Conservation (phyloP, 2,113 vertebrate species). For the Uropsilus gracilis region DNA sequence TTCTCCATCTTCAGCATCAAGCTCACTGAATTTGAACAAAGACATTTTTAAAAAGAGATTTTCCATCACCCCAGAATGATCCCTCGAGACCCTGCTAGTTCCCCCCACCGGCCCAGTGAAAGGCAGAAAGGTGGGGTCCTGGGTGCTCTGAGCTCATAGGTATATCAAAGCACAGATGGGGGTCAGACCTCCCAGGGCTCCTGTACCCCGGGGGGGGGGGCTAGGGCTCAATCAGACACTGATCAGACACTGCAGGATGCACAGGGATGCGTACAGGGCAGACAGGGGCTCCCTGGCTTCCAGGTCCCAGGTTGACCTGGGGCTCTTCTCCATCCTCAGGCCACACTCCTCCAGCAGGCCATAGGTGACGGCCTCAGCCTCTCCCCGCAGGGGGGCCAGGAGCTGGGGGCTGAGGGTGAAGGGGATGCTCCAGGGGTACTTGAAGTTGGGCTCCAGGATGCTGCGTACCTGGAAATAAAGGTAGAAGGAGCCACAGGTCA, state of each 20-base stretch:
- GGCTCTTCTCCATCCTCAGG: background rate
- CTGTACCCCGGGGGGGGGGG: fast-evolving
- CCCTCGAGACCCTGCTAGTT: fast-evolving
- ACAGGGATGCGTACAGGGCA: slow-evolving; percentile 20
- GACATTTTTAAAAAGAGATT: no score
- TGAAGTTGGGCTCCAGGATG: slow-evolving; percentile 53
- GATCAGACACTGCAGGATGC: background rate
- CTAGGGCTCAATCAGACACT: background rate
- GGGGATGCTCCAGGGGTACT: background rate
- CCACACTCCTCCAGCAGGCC: slow-evolving; percentile 44
- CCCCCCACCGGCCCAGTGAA: background rate
- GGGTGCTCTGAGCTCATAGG: fast-evolving
- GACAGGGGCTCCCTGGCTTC: slow-evolving; percentile 28
- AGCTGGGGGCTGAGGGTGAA: background rate
- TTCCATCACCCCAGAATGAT: no score
- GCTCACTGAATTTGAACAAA: no score
- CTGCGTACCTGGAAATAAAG: slow-evolving; percentile 42
- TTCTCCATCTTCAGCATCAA: no score
- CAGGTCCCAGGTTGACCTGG: background rate
- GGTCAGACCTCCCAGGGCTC: background rate
- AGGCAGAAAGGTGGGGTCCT: fast-evolving
- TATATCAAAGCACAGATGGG: no score
- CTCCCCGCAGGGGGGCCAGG: background rate
- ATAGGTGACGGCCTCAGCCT: slow-evolving; percentile 20
- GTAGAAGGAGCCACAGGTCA: background rate